phyloP scores from a whole-genome alignment of 2,797 vertebrate species.

The Epinephelus coioides region DNA sequence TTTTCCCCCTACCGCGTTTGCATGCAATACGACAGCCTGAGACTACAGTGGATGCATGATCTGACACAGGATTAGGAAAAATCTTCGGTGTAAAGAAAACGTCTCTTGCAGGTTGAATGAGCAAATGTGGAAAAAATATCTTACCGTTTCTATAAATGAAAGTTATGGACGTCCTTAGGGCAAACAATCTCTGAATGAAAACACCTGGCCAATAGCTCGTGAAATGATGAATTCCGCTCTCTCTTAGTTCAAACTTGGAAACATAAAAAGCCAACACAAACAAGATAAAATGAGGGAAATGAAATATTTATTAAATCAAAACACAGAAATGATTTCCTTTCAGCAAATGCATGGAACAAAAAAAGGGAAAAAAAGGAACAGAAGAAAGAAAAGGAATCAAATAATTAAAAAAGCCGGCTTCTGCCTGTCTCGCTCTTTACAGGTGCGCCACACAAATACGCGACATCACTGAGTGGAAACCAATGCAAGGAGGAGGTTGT shows the following conservation, averaged over 20 bases:
- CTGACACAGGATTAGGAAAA: slow-evolving; percentile 43
- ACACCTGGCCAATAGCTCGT: slow-evolving; percentile 82
- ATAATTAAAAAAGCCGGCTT: slow-evolving; percentile 88
- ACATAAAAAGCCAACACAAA: slow-evolving; percentile 86
- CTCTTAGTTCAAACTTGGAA: slow-evolving; percentile 83
- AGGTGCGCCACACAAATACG: slow-evolving; percentile 89
- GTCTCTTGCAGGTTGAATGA: slow-evolving; percentile 66
- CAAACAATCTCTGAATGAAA: slow-evolving; percentile 85
- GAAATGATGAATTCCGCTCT: slow-evolving; percentile 79
- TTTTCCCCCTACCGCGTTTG: slow-evolving; percentile 53
- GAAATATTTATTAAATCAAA: slow-evolving; percentile 89
- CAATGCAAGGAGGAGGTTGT: slow-evolving; percentile 86
- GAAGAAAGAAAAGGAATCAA: slow-evolving; percentile 91
- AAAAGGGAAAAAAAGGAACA: slow-evolving; percentile 81
- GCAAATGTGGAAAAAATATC: slow-evolving; percentile 82
- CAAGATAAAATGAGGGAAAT: slow-evolving; percentile 86
- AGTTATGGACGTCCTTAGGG: slow-evolving; percentile 87
- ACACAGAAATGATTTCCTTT: slow-evolving; percentile 82
- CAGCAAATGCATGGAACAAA: slow-evolving; percentile 83
- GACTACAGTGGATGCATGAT: slow-evolving; percentile 54
- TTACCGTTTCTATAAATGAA: slow-evolving; percentile 90
- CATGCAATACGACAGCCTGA: slow-evolving; percentile 68
- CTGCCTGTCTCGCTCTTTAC: slow-evolving; percentile 91
- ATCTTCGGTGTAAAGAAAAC: slow-evolving; percentile 40
- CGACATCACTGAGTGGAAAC: slow-evolving; percentile 90